A percentile compares a stretch with the other conserved stretches of the same genome.
phyloP scores from a whole-genome alignment of 2,797 vertebrate species.

The Notamacropus eugenii region DNA sequence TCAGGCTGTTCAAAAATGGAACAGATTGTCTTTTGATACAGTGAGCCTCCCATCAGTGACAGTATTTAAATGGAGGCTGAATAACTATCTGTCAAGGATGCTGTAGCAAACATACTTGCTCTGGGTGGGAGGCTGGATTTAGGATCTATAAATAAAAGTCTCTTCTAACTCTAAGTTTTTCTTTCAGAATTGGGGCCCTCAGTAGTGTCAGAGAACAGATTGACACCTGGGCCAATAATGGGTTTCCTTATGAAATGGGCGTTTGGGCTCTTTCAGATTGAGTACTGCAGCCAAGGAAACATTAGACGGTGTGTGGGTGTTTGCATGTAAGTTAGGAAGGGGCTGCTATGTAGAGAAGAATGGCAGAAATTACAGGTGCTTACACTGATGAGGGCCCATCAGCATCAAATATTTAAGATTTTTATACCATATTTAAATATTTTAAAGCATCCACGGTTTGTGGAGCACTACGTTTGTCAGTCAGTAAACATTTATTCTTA shows the following conservation, averaged over 20 bases:
- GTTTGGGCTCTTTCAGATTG: not conserved
- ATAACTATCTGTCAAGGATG: not conserved
- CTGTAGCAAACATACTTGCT: not conserved
- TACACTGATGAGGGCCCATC: constrained; percentile 31
- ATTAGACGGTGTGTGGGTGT: constrained; percentile 1
- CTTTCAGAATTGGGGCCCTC: not conserved
- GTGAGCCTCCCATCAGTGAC: not conserved
- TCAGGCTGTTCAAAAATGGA: not conserved
- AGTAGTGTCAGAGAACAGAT: not conserved
- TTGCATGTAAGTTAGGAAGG: constrained; percentile 29
- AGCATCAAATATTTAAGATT: constrained; percentile 67
- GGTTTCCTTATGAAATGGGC: not conserved
- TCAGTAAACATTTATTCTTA: constrained; percentile 51
- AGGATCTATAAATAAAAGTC: not conserved
- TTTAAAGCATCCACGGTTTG: constrained; percentile 57
- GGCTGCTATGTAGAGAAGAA: constrained; percentile 61
- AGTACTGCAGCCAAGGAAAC: constrained; percentile 28
- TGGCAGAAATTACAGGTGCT: constrained; percentile 54
- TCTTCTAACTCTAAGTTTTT: not conserved
- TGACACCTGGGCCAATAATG: not conserved
- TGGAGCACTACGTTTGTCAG: constrained; percentile 36
- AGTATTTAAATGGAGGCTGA: not conserved
- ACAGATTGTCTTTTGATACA: not conserved
- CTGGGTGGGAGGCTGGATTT: not conserved
- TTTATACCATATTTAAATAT: constrained; percentile 71